A percentile compares a stretch with the other conserved stretches of the same genome.
Evolutionary conservation across 2,888 invertebrate species (phyloP).

Genomic region (Nephrotoma appendiculata): DNA sequence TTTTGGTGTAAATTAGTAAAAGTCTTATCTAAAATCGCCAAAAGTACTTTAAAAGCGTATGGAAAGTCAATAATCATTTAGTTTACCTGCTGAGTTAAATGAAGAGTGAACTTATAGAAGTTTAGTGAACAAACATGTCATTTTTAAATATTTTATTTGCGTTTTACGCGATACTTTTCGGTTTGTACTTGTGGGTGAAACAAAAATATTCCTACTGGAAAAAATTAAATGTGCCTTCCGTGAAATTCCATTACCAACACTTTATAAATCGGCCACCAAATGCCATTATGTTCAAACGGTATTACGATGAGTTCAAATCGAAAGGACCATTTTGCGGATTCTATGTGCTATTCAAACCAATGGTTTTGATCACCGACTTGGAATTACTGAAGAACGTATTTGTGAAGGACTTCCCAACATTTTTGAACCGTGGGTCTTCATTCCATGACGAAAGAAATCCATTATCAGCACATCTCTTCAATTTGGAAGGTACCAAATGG

Average conservation of each 20-base stretch:
- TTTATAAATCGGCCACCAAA: constrained; percentile 36
- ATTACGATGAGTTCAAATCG: constrained; percentile 37
- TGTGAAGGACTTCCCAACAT: constrained; percentile 45
- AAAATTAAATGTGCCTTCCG: constrained; percentile 40
- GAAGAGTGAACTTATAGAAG: neutral
- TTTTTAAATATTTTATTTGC: neutral
- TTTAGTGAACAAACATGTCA: neutral
- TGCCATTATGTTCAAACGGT: constrained; percentile 45
- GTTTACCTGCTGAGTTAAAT: neutral
- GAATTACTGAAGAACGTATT: constrained; percentile 44
- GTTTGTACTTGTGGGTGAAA: neutral
- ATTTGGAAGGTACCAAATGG: constrained; percentile 44
- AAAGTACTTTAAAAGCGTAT: no score
- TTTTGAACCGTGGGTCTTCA: constrained; percentile 49
- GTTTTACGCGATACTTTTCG: neutral
- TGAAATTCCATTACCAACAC: constrained; percentile 46
- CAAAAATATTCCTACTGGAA: constrained; percentile 37
- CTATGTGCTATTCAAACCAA: constrained; percentile 45
- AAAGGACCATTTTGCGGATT: constrained; percentile 36
- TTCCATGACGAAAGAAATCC: constrained; percentile 45
- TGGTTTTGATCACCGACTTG: constrained; percentile 44
- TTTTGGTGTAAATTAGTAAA: no score
- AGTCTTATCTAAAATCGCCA: no score
- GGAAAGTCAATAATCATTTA: neutral
- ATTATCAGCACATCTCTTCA: constrained; percentile 43